phyloP scores from a whole-genome alignment of 2,797 vertebrate genomes.

The Tragopan temminckii region DNA sequence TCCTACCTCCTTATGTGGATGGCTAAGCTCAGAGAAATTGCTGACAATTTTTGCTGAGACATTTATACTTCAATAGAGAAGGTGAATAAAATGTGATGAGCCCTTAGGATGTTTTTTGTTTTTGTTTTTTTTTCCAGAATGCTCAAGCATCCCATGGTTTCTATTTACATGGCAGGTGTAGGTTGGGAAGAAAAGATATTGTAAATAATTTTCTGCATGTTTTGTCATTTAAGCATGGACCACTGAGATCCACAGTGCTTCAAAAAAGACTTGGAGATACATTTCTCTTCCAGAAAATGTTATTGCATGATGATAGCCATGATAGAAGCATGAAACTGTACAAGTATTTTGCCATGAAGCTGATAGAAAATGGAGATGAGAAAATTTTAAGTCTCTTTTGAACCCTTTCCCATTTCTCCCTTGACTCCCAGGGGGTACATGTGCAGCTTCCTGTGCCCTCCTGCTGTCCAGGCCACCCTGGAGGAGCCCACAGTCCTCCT shows the following conservation, averaged over 20 bases:
- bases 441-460: background rate
- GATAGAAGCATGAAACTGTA: fast-evolving
- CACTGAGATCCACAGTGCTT: background rate
- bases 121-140: background rate
- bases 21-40: background rate
- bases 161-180: background rate
- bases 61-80: background rate
- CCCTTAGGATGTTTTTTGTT: background rate
- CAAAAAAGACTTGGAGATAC: background rate
- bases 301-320: fast-evolving
- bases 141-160: background rate
- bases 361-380: background rate
- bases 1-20: background rate
- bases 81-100: background rate
- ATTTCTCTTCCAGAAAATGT: background rate
- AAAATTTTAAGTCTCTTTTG: background rate
- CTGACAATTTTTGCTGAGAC: fast-evolving
- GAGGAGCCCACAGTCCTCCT: background rate
- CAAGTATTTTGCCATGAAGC: fast-evolving
- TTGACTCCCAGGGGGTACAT: background rate
- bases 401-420: fast-evolving
- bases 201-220: background rate
- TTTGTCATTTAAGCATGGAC: background rate
- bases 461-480: no score
- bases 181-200: background rate